Evolutionary conservation across 2,888 invertebrate genomes (phyloP).

Genomic region (Anodontia alba): DNA sequence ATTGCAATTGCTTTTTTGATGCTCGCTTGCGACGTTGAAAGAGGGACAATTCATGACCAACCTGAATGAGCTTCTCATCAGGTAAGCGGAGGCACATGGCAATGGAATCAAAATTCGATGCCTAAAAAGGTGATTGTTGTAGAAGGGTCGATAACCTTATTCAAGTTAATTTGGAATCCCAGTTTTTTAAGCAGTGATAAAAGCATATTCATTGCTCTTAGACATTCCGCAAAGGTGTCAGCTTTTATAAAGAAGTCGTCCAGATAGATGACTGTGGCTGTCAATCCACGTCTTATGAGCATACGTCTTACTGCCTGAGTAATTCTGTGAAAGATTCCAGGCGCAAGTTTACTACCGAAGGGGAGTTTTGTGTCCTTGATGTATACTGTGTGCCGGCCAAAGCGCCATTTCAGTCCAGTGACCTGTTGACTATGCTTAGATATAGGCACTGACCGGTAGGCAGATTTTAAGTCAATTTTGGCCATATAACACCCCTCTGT

Average conservation of each 20-base stretch:
- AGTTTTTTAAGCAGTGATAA: neutral
- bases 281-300: conserved; percentile 13
- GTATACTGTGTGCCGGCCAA: neutral
- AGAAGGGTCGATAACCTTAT: conserved; percentile 3
- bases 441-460: conserved; percentile 21
- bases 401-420: conserved; percentile 20
- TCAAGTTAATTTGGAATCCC: conserved; percentile 4
- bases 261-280: neutral
- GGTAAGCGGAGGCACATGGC: no score
- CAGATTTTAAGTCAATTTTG: conserved; percentile 9
- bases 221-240: neutral
- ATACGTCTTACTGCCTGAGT: conserved; percentile 29
- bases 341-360: conserved; percentile 27
- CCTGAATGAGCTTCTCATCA: neutral
- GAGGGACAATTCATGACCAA: neutral
- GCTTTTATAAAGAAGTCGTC: conserved; percentile 12
- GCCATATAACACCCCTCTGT: conserved; percentile 7
- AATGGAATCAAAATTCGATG: conserved; percentile 14
- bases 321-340: conserved; percentile 31
- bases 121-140: conserved; percentile 22
- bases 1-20: conserved; percentile 2
- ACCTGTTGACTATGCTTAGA: conserved; percentile 22
- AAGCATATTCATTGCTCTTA: neutral
- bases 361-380: conserved; percentile 19
- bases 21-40: neutral